Evolutionary conservation across 2,797 vertebrate species (phyloP).

Genomic region (Manis javanica): DNA sequence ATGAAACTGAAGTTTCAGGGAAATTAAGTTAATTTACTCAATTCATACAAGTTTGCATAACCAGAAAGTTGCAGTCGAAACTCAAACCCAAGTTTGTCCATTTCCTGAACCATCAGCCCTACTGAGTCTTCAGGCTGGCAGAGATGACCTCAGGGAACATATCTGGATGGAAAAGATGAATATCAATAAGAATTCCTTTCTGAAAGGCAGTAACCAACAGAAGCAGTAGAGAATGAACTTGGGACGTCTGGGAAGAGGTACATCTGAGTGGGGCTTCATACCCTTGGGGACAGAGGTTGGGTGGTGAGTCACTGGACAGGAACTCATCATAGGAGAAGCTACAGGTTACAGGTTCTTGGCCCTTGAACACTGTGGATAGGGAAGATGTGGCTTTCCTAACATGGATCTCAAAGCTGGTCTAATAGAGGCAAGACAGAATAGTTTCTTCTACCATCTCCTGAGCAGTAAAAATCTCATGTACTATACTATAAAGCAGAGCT

Average conservation of each 20-base stretch:
- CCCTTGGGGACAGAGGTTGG: background rate
- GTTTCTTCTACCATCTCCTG: background rate
- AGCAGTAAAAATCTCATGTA: background rate
- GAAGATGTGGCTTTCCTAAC: background rate
- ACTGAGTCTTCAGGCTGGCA: background rate
- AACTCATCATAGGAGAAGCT: background rate
- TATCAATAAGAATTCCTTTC: background rate
- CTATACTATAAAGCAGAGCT: background rate
- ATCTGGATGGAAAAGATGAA: background rate
- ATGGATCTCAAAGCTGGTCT: background rate
- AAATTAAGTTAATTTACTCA: background rate
- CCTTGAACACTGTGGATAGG: background rate
- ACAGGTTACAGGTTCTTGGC: background rate
- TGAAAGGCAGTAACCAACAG: background rate
- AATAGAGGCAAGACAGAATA: background rate
- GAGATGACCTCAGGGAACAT: background rate
- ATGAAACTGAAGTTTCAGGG: background rate
- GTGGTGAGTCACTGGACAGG: background rate
- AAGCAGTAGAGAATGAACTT: background rate
- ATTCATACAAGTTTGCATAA: background rate
- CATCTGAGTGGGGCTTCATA: background rate
- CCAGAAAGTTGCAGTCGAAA: background rate
- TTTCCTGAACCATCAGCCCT: background rate
- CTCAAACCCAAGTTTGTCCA: background rate
- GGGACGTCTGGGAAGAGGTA: background rate